Base-by-base conservation (phyloP, 1,140 invertebrate species). In the Drosophila malerkotliana region DNA sequence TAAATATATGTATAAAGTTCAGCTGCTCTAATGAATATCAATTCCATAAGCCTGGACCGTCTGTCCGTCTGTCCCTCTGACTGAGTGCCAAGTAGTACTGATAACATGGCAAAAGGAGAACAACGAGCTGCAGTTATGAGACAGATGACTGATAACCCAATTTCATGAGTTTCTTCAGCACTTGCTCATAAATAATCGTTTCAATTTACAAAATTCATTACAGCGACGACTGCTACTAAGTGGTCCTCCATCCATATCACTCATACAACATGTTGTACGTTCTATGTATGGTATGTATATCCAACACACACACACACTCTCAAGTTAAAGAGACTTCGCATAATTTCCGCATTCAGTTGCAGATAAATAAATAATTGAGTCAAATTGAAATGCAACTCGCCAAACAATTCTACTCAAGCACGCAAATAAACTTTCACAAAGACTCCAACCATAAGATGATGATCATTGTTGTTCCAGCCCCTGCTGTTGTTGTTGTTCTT, bases 331-430 rank as follows among this genome's bases (percentile, higher is more conserved):
- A 49, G 49, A 63, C 64, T 84, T 79, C 82, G 81, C 74, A 87
- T 87, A 87, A 82, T 87, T 87, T 87, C 83, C 83, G 82, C 82
- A 87, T 87, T 87, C 83, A 88, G 72, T 82, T 81, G 82, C 57
- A 87, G 83, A 87, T 87, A 87, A 87, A 87, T 87, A 87, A 87
- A 87, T 87, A 87, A 87, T 87, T 87, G 83, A 87, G 83, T 87
- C 83, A 87, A 87, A 87, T 87, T 87, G 83, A 87, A 87, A 87
- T 87, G 83, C 83, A 87, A 75, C 83, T 82, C 83, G 76, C 83
- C 79, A 87, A 87, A 87, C 83, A 87, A 88, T 87, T 87, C 66
- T 66, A 68, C 49, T 62, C 57, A 64, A 58, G 69, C 82, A 87
- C 83, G 83, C 82, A 87, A 87, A 87, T 87, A 87, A 87, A 87